A percentile compares a stretch with the other conserved stretches of the same genome.
These are phyloP conservation scores for Trididemnum nubilum DNA, from an alignment of 23 tunicate species.

Conservation along the genomic window DNA sequence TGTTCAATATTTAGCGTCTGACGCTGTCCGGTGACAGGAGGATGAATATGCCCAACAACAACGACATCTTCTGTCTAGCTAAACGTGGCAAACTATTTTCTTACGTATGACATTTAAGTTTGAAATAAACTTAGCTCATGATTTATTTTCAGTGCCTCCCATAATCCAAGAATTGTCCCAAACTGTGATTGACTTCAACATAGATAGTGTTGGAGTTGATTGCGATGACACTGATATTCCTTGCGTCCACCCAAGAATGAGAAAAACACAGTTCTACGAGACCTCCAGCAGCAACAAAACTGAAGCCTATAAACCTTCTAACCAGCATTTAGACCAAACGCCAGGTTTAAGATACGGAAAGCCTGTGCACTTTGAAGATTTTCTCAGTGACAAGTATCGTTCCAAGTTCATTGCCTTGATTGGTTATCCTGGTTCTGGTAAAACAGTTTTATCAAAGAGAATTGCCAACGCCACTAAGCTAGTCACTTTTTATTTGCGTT, in stretches of 20 bases:
- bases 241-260: not conserved
- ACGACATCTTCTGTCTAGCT: too few species aligned
- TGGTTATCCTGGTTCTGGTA: slow-evolving; percentile 25
- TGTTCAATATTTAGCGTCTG: too few species aligned
- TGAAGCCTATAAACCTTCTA: not conserved
- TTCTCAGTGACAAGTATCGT: not conserved
- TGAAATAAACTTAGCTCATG: too few species aligned
- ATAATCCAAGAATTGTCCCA: too few species aligned
- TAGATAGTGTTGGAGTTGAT: not conserved
- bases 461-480: not conserved
- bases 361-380: not conserved
- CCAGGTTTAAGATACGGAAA: not conserved
- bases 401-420: not conserved
- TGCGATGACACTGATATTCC: not conserved
- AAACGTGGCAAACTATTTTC: too few species aligned
- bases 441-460: slow-evolving; percentile 4
- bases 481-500: not conserved
- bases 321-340: not conserved
- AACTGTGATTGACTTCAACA: too few species aligned
- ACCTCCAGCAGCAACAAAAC: not conserved
- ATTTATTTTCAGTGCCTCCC: too few species aligned
- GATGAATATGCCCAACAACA: too few species aligned
- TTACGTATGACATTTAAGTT: too few species aligned
- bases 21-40: too few species aligned
- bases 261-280: not conserved